These are phyloP conservation scores for Anthopleura sola DNA, from an alignment of 64 coral and sea anemone genomes.

Conservation along the genomic window DNA sequence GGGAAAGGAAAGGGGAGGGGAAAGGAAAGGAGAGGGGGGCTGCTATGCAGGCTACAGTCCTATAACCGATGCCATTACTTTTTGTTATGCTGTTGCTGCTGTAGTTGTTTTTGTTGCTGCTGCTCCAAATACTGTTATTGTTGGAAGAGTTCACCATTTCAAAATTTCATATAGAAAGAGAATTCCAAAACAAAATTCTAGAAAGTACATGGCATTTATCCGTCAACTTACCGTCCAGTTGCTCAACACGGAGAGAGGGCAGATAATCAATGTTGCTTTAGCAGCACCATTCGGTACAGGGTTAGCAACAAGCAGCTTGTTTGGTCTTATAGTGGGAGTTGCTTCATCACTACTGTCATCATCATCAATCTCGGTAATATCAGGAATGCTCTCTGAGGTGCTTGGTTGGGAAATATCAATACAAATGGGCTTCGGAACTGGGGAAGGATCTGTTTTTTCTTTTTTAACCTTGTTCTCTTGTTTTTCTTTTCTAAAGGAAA, in stretches of 20 bases:
- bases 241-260: constrained; percentile 83
- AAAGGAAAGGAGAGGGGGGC: too few species aligned
- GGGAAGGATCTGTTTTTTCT: background rate
- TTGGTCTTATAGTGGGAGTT: background rate
- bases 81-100: too few species aligned
- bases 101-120: too few species aligned
- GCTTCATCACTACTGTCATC: background rate
- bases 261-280: constrained; percentile 73
- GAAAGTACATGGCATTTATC: too few species aligned
- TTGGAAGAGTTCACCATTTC: too few species aligned
- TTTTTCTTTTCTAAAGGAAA: constrained; percentile 16
- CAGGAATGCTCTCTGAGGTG: background rate
- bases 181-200: too few species aligned
- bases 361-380: background rate
- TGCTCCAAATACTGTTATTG: too few species aligned
- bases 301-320: background rate
- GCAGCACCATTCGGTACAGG: background rate
- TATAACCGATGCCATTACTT: too few species aligned
- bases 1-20: too few species aligned
- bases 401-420: background rate
- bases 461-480: constrained; percentile 20
- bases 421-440: background rate
- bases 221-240: constrained; percentile 93
- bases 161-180: too few species aligned
- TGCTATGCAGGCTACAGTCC: too few species aligned